These are phyloP conservation scores for Romanogobio albipinnatus DNA, from an alignment of 2,113 vertebrate species.

Conservation along the genomic window DNA sequence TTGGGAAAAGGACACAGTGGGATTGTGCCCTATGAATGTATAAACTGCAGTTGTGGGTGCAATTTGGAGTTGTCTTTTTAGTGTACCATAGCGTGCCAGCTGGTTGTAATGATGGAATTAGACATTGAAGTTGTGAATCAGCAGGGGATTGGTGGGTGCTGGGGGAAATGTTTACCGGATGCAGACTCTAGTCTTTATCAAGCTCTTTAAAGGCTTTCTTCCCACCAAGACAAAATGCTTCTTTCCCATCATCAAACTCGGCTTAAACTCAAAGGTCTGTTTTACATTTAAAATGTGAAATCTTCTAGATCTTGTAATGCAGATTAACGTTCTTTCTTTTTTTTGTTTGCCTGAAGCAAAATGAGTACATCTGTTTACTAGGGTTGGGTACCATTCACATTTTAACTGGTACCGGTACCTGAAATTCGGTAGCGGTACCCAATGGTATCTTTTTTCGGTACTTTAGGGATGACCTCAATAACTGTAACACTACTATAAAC, in stretches of 20 bases:
- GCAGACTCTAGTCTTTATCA: conserved; percentile 54
- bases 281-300: conserved; percentile 19
- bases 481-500: too few relatives aligned
- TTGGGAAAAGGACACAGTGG: neutral
- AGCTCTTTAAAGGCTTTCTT: conserved; percentile 48
- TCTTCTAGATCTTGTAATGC: neutral
- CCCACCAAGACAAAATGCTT: conserved; percentile 39
- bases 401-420: too few relatives aligned
- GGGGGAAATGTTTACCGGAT: conserved; percentile 65
- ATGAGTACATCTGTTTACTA: neutral
- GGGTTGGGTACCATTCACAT: too few relatives aligned
- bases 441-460: too few relatives aligned
- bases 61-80: conserved; percentile 12
- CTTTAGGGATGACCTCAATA: too few relatives aligned
- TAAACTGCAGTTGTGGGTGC: conserved; percentile 21
- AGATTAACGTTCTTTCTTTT: neutral
- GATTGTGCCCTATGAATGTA: conserved; percentile 7
- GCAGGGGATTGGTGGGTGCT: conserved; percentile 61
- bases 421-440: too few relatives aligned
- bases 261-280: neutral
- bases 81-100: conserved; percentile 62
- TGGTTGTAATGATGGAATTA: conserved; percentile 66
- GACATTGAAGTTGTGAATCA: conserved; percentile 69
- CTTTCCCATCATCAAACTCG: conserved; percentile 40
- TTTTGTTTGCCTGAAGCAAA: neutral